Conservation (phyloP, 2,113 vertebrate species). For the Sebastes fasciatus region DNA sequence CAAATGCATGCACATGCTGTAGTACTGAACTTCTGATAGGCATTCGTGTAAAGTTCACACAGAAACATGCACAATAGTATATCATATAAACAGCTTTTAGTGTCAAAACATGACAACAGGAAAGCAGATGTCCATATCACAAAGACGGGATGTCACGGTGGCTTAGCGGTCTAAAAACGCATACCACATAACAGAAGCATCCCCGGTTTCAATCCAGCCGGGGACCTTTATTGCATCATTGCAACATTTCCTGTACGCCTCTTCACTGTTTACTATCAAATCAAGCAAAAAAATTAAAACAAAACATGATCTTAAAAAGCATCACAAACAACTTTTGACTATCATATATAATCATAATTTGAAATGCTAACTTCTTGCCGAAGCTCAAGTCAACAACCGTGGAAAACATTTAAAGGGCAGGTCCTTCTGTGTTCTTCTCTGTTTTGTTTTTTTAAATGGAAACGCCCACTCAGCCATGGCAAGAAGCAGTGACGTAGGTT, state of each 20-base stretch:
- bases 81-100: neutral
- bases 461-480: too few species aligned
- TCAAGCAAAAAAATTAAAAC: neutral
- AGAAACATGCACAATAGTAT: neutral
- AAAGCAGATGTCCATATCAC: constrained; percentile 16
- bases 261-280: neutral
- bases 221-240: constrained; percentile 8
- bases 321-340: constrained; percentile 9
- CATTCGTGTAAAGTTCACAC: constrained; percentile 14
- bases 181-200: constrained; percentile 4
- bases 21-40: constrained; percentile 5
- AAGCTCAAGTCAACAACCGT: neutral
- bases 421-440: too few species aligned
- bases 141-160: constrained; percentile 11
- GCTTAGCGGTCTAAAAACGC: neutral
- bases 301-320: neutral
- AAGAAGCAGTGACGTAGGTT: too few species aligned
- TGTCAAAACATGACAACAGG: constrained; percentile 10
- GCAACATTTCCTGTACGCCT: constrained; percentile 19
- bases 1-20: neutral
- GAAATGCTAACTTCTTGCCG: neutral
- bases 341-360: neutral
- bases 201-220: neutral
- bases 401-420: neutral
- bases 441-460: too few species aligned